phyloP scores from a whole-genome alignment of 1,140 invertebrate species.

The Temnothorax nylanderi region DNA sequence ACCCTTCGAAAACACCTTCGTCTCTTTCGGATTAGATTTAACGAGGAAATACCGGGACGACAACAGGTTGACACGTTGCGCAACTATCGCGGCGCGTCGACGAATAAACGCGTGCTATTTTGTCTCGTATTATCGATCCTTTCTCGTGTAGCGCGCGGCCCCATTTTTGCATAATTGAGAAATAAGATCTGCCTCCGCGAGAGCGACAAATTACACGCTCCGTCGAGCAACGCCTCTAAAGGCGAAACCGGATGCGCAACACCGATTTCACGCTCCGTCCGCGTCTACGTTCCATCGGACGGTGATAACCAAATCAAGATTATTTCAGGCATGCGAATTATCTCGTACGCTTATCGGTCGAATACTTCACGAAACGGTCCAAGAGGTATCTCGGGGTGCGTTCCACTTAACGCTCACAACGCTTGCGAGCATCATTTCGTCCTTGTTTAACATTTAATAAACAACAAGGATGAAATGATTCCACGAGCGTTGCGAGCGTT shows the following conservation, averaged over 20 bases:
- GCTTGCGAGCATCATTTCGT: too few species aligned
- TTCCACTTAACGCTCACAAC: too few species aligned
- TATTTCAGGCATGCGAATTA: slow-evolving; percentile 25
- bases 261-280: slow-evolving; percentile 39
- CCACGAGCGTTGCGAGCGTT: too few species aligned
- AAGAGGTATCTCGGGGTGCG: neutral
- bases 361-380: neutral
- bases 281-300: slow-evolving; percentile 32
- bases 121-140: neutral
- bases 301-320: slow-evolving; percentile 43
- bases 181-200: slow-evolving; percentile 63
- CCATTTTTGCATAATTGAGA: slow-evolving; percentile 58
- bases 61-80: neutral
- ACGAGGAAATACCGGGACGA: neutral
- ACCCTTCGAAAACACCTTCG: neutral
- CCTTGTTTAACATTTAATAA: too few species aligned
- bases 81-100: neutral
- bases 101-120: slow-evolving; percentile 15
- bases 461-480: too few species aligned
- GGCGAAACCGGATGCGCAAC: slow-evolving; percentile 34
- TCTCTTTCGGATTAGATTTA: slow-evolving; percentile 2
- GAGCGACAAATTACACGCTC: slow-evolving; percentile 50
- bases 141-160: neutral
- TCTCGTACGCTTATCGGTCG: slow-evolving; percentile 20
- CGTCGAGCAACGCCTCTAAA: slow-evolving; percentile 32